Evolutionary conservation across 2,113 vertebrate genomes (phyloP).

Genomic region (Ctenodactylus gundi): DNA sequence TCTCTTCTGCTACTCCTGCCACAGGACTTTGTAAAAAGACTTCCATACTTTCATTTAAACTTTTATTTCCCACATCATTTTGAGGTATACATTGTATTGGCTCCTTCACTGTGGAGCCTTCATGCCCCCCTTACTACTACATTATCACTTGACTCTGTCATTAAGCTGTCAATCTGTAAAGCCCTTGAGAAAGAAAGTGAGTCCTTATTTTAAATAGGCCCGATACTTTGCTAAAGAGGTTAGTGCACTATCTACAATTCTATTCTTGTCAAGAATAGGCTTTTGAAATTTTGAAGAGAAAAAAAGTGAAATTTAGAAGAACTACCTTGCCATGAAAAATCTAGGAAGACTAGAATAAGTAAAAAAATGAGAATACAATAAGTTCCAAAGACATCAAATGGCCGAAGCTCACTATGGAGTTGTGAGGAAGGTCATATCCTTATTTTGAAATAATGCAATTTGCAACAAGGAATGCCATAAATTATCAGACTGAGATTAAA

Average conservation of each 20-base stretch:
- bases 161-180: slow-evolving; percentile 76
- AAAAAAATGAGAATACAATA: neutral
- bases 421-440: neutral
- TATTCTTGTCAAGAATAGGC: slow-evolving; percentile 73
- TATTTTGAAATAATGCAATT: slow-evolving; percentile 14
- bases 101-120: too few relatives aligned
- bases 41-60: slow-evolving; percentile 63
- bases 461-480: neutral
- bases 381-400: neutral
- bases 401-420: neutral
- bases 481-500: neutral
- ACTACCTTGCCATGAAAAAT: slow-evolving; percentile 41
- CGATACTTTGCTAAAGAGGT: slow-evolving; percentile 63
- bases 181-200: slow-evolving; percentile 66
- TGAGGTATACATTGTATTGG: slow-evolving; percentile 71
- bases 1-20: slow-evolving; percentile 28
- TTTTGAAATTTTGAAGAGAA: slow-evolving; percentile 67
- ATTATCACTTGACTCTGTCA: slow-evolving; percentile 70
- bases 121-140: slow-evolving; percentile 61
- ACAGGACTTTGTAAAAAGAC: slow-evolving; percentile 53
- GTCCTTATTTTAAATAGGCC: slow-evolving; percentile 72
- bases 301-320: slow-evolving; percentile 63
- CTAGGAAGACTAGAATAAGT: neutral
- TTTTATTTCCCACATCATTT: slow-evolving; percentile 58
- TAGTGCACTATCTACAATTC: slow-evolving; percentile 56